A percentile compares a stretch with the other conserved stretches of the same genome.
Conservation (phyloP, 2,888 invertebrate species). For the Agrotis segetum region DNA sequence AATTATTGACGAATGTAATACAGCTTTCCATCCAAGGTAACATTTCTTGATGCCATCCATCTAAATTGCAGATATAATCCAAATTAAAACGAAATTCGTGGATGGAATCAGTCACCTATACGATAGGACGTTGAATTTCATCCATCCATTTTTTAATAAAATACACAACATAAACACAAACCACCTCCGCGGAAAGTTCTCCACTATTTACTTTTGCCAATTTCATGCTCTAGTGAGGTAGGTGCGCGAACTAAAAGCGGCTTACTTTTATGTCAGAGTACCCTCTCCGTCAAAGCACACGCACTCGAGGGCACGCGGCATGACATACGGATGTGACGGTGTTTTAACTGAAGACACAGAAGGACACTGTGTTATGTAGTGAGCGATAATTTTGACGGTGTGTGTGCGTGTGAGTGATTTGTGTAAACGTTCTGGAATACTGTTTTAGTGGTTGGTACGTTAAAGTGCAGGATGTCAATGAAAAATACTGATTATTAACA, state of each 20-base stretch:
- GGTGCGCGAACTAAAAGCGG: conserved; percentile 60
- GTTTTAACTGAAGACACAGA: conserved; percentile 37
- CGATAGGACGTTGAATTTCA: too few species aligned
- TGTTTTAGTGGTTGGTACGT: too few species aligned
- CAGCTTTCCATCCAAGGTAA: too few species aligned
- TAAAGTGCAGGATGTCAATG: neutral
- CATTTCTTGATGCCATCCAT: too few species aligned
- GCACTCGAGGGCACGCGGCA: conserved; percentile 46
- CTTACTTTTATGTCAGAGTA: conserved; percentile 55
- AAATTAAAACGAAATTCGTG: too few species aligned
- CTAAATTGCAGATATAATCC: too few species aligned
- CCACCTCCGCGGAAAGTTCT: conserved; percentile 8
- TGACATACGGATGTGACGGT: conserved; percentile 50
- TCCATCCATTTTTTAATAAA: too few species aligned
- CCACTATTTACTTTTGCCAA: conserved; percentile 53
- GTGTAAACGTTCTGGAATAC: too few species aligned
- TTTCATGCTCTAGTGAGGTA: conserved; percentile 59
- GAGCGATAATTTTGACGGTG: conserved; percentile 8
- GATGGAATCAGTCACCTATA: too few species aligned
- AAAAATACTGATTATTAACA: neutral
- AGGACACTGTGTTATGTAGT: conserved; percentile 25
- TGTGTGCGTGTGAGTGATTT: neutral
- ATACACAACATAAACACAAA: neutral
- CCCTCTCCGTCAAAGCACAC: conserved; percentile 65
- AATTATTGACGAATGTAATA: too few species aligned